Evolutionary conservation across 2,113 vertebrate genomes (phyloP).

Genomic region (Heliornis fulica): DNA sequence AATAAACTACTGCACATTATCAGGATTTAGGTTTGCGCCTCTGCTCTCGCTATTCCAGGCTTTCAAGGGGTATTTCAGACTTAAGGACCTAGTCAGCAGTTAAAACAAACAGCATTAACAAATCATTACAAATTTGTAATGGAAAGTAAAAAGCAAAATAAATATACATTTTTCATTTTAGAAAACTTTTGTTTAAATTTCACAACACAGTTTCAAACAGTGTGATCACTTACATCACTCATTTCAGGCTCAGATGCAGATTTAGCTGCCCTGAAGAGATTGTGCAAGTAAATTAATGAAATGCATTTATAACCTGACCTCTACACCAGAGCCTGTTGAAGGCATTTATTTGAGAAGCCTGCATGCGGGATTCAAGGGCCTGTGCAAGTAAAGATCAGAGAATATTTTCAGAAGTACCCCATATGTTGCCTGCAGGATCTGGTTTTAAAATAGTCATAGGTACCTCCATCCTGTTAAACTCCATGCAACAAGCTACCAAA

Average conservation of each 20-base stretch:
- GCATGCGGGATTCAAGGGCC: background rate
- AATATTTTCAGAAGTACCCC: background rate
- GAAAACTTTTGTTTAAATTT: background rate
- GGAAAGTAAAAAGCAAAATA: constrained; percentile 13
- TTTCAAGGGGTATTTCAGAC: background rate
- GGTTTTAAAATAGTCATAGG: background rate
- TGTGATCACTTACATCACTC: background rate
- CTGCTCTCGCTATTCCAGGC: background rate
- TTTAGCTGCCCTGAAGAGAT: background rate
- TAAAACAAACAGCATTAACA: constrained; percentile 28
- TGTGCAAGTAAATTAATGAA: background rate
- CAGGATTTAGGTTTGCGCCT: background rate
- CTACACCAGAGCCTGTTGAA: background rate
- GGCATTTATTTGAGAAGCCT: background rate
- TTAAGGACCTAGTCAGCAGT: background rate
- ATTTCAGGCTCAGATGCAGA: background rate
- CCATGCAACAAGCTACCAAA: background rate
- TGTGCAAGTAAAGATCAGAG: background rate
- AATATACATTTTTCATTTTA: background rate
- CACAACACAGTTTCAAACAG: background rate
- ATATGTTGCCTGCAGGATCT: background rate
- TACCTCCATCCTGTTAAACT: background rate
- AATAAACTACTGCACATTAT: background rate
- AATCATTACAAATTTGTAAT: background rate
- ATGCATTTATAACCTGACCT: background rate